Evolutionary conservation across 1,140 invertebrate genomes (phyloP).

Genomic region (Aphidius ervi): DNA sequence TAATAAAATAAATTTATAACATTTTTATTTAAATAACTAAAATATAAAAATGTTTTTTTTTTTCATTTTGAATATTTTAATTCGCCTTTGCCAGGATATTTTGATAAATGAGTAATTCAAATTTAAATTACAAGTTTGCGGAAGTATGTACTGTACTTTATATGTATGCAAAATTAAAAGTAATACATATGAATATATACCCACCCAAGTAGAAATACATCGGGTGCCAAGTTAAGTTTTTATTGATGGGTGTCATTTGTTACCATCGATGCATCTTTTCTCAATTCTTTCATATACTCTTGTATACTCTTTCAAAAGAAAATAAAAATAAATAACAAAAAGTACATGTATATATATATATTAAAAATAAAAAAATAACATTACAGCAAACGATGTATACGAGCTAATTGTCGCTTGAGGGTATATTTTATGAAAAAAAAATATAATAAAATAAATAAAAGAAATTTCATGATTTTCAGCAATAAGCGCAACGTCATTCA

Average conservation of each 20-base stretch:
- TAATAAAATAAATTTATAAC: no score
- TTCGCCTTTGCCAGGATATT: no score
- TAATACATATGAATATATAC: background rate
- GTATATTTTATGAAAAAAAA: constrained; percentile 36
- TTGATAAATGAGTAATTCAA: constrained; percentile 6
- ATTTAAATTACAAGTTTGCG: constrained; percentile 6
- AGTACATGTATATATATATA: background rate
- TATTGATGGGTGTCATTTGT: constrained; percentile 43
- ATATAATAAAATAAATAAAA: background rate
- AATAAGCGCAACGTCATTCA: no score
- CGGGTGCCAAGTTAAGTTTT: constrained; percentile 31
- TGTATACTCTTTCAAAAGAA: constrained; percentile 9
- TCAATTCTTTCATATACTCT: constrained; percentile 7
- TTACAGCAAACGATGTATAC: constrained; percentile 10
- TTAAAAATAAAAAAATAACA: constrained; percentile 6
- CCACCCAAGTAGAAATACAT: constrained; percentile 10
- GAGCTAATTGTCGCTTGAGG: constrained; percentile 41
- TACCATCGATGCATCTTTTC: constrained; percentile 30
- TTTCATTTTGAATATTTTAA: no score
- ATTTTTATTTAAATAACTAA: no score
- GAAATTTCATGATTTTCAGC: no score
- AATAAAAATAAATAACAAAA: constrained; percentile 20
- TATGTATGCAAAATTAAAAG: background rate
- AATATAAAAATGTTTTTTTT: no score
- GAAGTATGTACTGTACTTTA: constrained; percentile 1